Evolutionary conservation across 2,797 vertebrate species (phyloP).

Genomic region (Danio jaintianensis): DNA sequence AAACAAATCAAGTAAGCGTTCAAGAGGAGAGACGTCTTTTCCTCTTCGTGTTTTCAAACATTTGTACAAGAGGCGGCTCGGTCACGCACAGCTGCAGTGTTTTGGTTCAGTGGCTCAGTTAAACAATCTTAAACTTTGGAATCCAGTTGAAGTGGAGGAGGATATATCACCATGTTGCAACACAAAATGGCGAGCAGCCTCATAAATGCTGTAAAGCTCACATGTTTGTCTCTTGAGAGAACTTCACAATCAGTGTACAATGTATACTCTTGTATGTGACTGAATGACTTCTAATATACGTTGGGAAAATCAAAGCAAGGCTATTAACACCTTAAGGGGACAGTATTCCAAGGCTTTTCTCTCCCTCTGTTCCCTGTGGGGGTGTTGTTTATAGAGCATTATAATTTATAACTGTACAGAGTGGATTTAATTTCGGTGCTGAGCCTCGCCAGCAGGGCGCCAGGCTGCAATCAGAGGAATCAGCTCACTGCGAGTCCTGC

Average conservation of each 20-base stretch:
- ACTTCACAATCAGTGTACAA: neutral
- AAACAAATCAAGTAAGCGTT: slow-evolving; percentile 22
- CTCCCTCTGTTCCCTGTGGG: slow-evolving; percentile 82
- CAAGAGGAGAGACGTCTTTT: neutral
- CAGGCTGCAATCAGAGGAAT: slow-evolving; percentile 93
- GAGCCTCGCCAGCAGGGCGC: slow-evolving; percentile 92
- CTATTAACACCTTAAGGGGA: slow-evolving; percentile 24
- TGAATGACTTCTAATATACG: neutral
- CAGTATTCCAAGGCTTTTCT: slow-evolving; percentile 61
- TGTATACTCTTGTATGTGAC: slow-evolving; percentile 17
- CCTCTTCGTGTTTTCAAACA: slow-evolving; percentile 26
- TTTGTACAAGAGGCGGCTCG: slow-evolving; percentile 33
- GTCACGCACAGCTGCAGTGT: slow-evolving; percentile 48
- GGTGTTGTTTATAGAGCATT: slow-evolving; percentile 95
- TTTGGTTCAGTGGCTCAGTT: slow-evolving; percentile 60
- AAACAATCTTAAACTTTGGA: slow-evolving; percentile 59
- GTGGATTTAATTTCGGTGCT: slow-evolving; percentile 93
- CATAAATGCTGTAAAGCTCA: slow-evolving; percentile 23
- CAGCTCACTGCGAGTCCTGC: slow-evolving; percentile 88
- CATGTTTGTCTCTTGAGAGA: slow-evolving; percentile 16
- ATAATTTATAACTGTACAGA: slow-evolving; percentile 96
- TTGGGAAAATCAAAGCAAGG: slow-evolving; percentile 28
- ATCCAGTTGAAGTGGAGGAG: slow-evolving; percentile 55
- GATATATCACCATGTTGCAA: slow-evolving; percentile 40
- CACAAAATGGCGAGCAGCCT: slow-evolving; percentile 20